Evolutionary conservation across 1,140 invertebrate genomes (phyloP).

Genomic region (Drosophila truncata): DNA sequence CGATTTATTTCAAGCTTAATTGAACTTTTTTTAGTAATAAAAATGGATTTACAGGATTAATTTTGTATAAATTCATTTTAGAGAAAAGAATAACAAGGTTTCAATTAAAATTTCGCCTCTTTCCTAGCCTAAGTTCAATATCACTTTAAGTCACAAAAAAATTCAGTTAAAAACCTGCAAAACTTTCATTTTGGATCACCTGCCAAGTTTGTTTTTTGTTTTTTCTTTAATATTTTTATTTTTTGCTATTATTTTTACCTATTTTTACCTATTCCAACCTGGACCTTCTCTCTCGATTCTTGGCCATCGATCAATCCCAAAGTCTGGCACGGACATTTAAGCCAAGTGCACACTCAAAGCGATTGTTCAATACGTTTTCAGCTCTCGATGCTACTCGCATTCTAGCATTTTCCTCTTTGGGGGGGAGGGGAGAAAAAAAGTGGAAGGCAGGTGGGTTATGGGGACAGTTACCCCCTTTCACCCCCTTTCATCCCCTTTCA

Average conservation of each 20-base stretch:
- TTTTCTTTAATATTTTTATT: neutral
- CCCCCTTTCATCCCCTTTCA: neutral
- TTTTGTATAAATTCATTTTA: too few relatives aligned
- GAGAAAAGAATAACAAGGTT: too few relatives aligned
- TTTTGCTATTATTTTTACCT: neutral
- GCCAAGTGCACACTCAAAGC: slow-evolving; percentile 35
- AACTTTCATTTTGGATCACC: slow-evolving; percentile 6
- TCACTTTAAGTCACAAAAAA: neutral
- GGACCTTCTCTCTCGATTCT: neutral
- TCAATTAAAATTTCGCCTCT: too few relatives aligned
- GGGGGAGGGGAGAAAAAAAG: neutral
- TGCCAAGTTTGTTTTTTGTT: neutral
- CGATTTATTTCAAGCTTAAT: too few relatives aligned
- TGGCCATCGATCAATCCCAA: slow-evolving; percentile 37
- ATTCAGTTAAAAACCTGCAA: neutral
- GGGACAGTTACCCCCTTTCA: neutral
- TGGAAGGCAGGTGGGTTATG: neutral
- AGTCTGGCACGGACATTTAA: slow-evolving; percentile 34
- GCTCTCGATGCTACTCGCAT: slow-evolving; percentile 13
- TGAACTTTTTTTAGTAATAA: too few relatives aligned
- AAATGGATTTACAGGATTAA: too few relatives aligned
- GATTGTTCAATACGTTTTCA: slow-evolving; percentile 32
- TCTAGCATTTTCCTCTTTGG: slow-evolving; percentile 7
- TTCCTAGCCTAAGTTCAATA: neutral
- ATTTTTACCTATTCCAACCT: slow-evolving; percentile 4